Conservation (phyloP, 2,797 vertebrate genomes). For the Sebastes wilsoni region DNA sequence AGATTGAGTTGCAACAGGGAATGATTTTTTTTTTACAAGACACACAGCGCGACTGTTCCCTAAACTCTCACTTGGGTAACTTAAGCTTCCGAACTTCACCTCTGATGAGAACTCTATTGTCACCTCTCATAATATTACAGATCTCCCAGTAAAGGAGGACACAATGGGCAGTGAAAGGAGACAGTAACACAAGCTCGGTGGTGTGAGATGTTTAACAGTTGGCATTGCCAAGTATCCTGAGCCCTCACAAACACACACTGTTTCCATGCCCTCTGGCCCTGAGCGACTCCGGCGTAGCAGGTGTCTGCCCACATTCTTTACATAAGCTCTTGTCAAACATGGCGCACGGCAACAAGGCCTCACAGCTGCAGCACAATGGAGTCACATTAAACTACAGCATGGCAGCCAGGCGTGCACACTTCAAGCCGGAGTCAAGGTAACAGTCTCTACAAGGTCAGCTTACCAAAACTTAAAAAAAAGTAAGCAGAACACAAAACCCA, state of each 20-base stretch:
- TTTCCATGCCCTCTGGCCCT: slow-evolving; percentile 54
- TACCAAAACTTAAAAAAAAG: background rate
- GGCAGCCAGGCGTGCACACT: slow-evolving; percentile 18
- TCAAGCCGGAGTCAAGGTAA: slow-evolving; percentile 34
- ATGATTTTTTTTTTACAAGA: slow-evolving; percentile 39
- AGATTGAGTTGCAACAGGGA: slow-evolving; percentile 52
- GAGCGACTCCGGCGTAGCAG: slow-evolving; percentile 60
- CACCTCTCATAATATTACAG: slow-evolving; percentile 62
- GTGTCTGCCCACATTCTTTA: slow-evolving; percentile 70
- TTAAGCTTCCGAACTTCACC: slow-evolving; percentile 56
- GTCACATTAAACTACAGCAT: slow-evolving; percentile 32
- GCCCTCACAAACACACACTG: slow-evolving; percentile 39
- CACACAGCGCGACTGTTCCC: slow-evolving; percentile 50
- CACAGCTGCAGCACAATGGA: slow-evolving; percentile 72
- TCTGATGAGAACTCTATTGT: slow-evolving; percentile 64
- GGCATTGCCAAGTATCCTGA: slow-evolving; percentile 44
- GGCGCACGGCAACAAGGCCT: slow-evolving; percentile 60
- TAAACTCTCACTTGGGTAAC: slow-evolving; percentile 65
- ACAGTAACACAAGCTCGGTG: slow-evolving; percentile 64
- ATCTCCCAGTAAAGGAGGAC: slow-evolving; percentile 45
- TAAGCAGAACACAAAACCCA: background rate
- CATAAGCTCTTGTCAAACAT: slow-evolving; percentile 77
- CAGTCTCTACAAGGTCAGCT: slow-evolving; percentile 28
- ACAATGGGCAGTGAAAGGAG: slow-evolving; percentile 58
- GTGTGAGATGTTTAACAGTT: slow-evolving; percentile 60